Percentiles rank a stretch among this genome's conserved stretches.
Conservation (phyloP, 2,888 invertebrate species). For the Ariolimax columbianus region DNA sequence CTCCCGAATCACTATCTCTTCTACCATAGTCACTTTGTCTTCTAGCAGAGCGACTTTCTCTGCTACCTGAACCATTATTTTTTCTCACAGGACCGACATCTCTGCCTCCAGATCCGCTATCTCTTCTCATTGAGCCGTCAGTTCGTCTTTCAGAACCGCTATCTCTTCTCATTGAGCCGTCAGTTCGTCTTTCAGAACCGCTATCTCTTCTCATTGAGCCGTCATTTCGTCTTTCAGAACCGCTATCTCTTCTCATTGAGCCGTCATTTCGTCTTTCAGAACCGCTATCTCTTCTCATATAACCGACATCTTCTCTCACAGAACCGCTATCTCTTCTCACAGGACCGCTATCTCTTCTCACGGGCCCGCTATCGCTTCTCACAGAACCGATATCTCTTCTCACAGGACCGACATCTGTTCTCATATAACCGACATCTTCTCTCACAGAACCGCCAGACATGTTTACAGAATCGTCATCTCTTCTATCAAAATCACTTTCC, state of each 20-base stretch:
- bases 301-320: neutral
- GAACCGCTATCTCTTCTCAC: neutral
- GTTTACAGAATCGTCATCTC: neutral
- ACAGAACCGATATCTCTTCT: neutral
- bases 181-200: neutral
- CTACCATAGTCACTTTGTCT: too few relatives aligned
- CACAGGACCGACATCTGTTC: neutral
- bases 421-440: neutral
- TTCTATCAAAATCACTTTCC: conserved; percentile 12
- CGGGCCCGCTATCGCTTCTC: too few relatives aligned
- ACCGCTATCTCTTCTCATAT: neutral
- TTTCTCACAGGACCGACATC: neutral
- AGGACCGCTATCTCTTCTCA: too few relatives aligned
- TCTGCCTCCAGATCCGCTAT: neutral
- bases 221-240: neutral
- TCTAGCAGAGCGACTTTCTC: too few relatives aligned
- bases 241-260: neutral
- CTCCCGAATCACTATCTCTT: too few relatives aligned
- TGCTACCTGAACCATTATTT: neutral
- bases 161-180: neutral
- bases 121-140: neutral
- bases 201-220: neutral
- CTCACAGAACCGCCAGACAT: neutral
- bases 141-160: neutral
- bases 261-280: neutral